Conservation (phyloP, 2,797 vertebrate genomes). For the Hippoglossus hippoglossus region DNA sequence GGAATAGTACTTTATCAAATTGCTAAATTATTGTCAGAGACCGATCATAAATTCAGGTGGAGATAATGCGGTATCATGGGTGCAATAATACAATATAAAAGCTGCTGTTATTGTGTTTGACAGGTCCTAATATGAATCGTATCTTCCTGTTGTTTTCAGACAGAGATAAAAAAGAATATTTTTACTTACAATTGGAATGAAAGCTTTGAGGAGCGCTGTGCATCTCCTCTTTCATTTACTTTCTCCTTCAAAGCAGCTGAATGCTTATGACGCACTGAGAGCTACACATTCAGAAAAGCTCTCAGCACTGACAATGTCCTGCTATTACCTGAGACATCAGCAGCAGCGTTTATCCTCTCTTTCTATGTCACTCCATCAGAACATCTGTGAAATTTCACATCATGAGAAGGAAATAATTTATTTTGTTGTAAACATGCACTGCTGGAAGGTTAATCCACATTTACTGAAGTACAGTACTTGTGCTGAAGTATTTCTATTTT, state of each 20-base stretch:
- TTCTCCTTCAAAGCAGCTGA: slow-evolving; percentile 60
- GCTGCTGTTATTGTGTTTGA: slow-evolving; percentile 38
- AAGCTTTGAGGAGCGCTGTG: slow-evolving; percentile 37
- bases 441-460: not conserved
- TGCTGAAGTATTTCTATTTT: not conserved
- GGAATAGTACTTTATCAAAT: slow-evolving; percentile 31
- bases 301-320: slow-evolving; percentile 45
- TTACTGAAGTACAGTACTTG: not conserved
- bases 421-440: not conserved
- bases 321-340: slow-evolving; percentile 43
- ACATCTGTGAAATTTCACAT: not conserved
- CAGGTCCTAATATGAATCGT: slow-evolving; percentile 45
- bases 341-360: slow-evolving; percentile 32
- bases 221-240: slow-evolving; percentile 54
- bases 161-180: not conserved
- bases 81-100: slow-evolving; percentile 14
- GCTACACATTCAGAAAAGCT: slow-evolving; percentile 27
- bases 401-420: not conserved
- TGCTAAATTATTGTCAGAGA: slow-evolving; percentile 32
- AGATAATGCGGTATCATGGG: slow-evolving; percentile 1
- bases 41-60: slow-evolving; percentile 7
- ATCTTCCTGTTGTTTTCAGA: slow-evolving; percentile 45
- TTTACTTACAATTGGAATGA: slow-evolving; percentile 18
- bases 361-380: not conserved
- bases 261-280: slow-evolving; percentile 51